A percentile compares a stretch with the other conserved stretches of the same genome.
phyloP scores from a whole-genome alignment of 2,888 invertebrate species.

The Calameuta pallipes region DNA sequence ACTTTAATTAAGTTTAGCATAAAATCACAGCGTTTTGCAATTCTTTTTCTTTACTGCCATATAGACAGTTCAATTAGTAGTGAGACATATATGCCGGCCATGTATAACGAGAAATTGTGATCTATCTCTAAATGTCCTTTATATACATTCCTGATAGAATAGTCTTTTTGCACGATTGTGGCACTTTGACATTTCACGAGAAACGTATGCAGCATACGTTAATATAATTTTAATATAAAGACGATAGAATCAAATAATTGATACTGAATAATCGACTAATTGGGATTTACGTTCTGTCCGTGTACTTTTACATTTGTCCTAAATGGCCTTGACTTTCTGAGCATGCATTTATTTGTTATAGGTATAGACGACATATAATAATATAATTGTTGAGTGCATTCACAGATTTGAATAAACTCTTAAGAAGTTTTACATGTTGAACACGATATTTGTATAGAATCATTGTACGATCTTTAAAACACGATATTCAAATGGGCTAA shows the following conservation, averaged over 20 bases:
- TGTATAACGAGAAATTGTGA: not conserved
- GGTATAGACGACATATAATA: not conserved
- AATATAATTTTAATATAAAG: too few species aligned
- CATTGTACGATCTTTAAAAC: not conserved
- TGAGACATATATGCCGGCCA: not conserved
- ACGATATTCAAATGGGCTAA: not conserved
- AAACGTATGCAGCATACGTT: not conserved
- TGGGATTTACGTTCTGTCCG: not conserved
- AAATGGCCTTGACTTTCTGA: conserved; percentile 4
- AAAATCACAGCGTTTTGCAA: not conserved
- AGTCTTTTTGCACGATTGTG: not conserved
- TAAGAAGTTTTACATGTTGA: not conserved
- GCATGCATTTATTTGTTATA: not conserved
- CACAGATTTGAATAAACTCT: not conserved
- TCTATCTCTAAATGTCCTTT: not conserved
- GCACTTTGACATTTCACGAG: not conserved
- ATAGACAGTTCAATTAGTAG: not conserved
- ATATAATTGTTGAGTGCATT: not conserved
- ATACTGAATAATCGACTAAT: not conserved
- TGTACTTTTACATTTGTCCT: not conserved
- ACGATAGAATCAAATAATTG: not conserved
- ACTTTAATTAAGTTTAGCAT: not conserved
- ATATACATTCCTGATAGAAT: not conserved
- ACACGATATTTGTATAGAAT: not conserved
- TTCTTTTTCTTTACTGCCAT: not conserved